Conservation (phyloP, 2,888 invertebrate genomes). For the Eristalinus sepulchralis region DNA sequence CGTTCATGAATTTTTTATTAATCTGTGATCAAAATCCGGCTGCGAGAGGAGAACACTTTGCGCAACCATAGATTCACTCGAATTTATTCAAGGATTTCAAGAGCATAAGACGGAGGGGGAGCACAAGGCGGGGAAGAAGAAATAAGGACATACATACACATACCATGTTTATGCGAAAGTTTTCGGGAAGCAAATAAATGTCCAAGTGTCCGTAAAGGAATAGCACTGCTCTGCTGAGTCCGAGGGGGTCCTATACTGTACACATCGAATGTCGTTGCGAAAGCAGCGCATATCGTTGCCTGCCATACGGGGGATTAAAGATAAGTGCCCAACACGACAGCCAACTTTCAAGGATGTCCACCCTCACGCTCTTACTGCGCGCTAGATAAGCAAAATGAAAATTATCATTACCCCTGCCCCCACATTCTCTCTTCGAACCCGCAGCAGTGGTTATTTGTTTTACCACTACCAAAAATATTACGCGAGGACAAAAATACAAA, state of each 20-base stretch:
- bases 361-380: slow-evolving; percentile 28
- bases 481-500: not conserved
- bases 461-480: slow-evolving; percentile 4
- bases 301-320: slow-evolving; percentile 55
- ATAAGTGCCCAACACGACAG: slow-evolving; percentile 56
- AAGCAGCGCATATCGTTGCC: slow-evolving; percentile 32
- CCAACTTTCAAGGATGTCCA: not conserved
- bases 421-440: not conserved
- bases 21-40: slow-evolving; percentile 56
- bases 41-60: slow-evolving; percentile 2
- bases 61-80: slow-evolving; percentile 53
- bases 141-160: slow-evolving; percentile 45
- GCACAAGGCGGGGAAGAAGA: not conserved
- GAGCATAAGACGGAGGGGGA: not conserved
- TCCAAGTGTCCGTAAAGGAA: slow-evolving; percentile 52
- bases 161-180: slow-evolving; percentile 49
- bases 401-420: slow-evolving; percentile 50
- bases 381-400: slow-evolving; percentile 62
- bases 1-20: slow-evolving; percentile 68
- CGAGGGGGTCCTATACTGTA: not conserved
- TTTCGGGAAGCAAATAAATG: slow-evolving; percentile 48
- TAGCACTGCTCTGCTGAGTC: not conserved
- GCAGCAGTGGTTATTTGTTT: not conserved
- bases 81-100: slow-evolving; percentile 62
- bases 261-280: slow-evolving; percentile 45